Evolutionary conservation across 2,797 vertebrate genomes (phyloP), one percentile per base, ranked within the genome.

Genomic region (Cynopterus sphinx): DNA sequence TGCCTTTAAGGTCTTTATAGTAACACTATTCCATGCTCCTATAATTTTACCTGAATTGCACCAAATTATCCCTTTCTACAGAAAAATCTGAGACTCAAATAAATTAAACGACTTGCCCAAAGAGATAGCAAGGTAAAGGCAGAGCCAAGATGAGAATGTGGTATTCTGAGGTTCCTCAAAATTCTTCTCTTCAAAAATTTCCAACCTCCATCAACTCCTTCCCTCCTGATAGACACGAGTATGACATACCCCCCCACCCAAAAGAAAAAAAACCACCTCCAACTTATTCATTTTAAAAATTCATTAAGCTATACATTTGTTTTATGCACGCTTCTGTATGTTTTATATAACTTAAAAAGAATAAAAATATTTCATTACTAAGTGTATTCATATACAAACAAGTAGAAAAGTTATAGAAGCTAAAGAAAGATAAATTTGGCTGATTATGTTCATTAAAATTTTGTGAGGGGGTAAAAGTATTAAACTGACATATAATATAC

Each of bases 41-140:
- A 59, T 82, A 39, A 89, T 85, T 88, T 94, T 74, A 63, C 19
- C 73, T 81, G 31, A 74, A 61, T 73, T 93, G n/a, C 59, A 85
- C 51, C 31, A 15, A 77, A 17, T 70, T 75, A 86, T 49, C 15
- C 67, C 55, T 74, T 26, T 63, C 22, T 41, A 73, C 0, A 86
- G 31, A 89, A 95, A 95, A 88, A 75, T n/a, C 21, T 75, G 36
- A 96, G n/a, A 16, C 43, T 68, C 10, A 87, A 90, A 46, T 53
- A 96, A 96, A 43, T 87, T 90, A 61, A 88, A 78, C 33, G 16
- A 82, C 39, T 86, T 86, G 55, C 16, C 53, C 39, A 83, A 83
- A 82, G 39, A 91, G n/a, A 89, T 0, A 82, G 36, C 74, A 57
- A 91, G 21, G 3, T 94, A 13, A 94, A 89, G 26, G 28, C 51